A percentile compares a stretch with the other conserved stretches of the same genome.
Evolutionary conservation across 2,797 vertebrate genomes (phyloP).

Genomic region (Petrocephalus sullivani): DNA sequence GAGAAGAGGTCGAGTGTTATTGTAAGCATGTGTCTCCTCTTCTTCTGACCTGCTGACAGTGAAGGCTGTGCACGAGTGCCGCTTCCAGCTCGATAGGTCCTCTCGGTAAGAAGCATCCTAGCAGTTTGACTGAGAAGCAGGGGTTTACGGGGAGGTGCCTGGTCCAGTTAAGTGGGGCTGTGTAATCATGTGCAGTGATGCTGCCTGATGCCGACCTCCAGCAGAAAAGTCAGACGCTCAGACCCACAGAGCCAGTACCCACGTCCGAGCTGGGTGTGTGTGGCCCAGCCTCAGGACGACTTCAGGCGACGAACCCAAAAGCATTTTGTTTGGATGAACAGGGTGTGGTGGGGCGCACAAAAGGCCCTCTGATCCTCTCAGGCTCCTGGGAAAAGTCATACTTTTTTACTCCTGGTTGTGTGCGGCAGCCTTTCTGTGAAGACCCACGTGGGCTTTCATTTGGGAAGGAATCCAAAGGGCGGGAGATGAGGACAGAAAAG

Average conservation of each 20-base stretch:
- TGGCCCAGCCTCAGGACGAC: neutral
- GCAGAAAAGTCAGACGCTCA: neutral
- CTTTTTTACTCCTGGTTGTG: neutral
- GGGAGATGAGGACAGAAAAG: neutral
- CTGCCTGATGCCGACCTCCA: neutral
- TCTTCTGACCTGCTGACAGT: slow-evolving; percentile 22
- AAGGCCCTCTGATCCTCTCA: neutral
- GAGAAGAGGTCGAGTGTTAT: slow-evolving; percentile 54
- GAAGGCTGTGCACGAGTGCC: neutral
- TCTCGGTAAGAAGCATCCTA: neutral
- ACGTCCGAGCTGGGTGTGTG: neutral
- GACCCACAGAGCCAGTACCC: neutral
- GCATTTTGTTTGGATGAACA: neutral
- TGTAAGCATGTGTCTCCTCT: slow-evolving; percentile 56
- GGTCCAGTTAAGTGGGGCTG: neutral
- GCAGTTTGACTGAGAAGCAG: neutral
- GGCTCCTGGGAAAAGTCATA: neutral
- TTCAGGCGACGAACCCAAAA: neutral
- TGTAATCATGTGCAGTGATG: neutral
- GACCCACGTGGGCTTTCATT: neutral
- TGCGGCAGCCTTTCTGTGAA: neutral
- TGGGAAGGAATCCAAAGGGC: neutral
- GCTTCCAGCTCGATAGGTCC: neutral
- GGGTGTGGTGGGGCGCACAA: neutral
- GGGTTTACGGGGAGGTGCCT: neutral